Evolutionary conservation across 2,113 vertebrate species (phyloP).

Genomic region (Trogon melanurus): DNA sequence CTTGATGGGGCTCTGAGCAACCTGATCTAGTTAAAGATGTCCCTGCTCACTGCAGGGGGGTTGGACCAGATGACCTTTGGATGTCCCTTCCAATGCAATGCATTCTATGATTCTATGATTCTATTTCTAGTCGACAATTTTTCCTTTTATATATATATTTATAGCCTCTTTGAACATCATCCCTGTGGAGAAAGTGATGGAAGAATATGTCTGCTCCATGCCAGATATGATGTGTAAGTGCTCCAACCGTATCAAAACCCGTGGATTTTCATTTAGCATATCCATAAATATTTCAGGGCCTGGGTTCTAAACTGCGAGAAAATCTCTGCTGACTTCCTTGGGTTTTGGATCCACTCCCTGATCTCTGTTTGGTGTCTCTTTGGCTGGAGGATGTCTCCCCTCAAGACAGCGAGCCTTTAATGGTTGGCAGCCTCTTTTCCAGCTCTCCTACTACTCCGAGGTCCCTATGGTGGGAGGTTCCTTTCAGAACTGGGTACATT

Average conservation of each 20-base stretch:
- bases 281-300: neutral
- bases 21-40: too few relatives aligned
- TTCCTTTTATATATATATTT: neutral
- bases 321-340: neutral
- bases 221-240: neutral
- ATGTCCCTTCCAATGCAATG: too few relatives aligned
- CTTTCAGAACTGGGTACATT: neutral
- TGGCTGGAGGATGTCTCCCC: accelerated
- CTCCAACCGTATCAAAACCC: neutral
- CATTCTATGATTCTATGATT: too few relatives aligned
- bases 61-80: too few relatives aligned
- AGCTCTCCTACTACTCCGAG: neutral
- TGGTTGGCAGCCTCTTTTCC: neutral
- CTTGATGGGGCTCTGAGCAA: too few relatives aligned
- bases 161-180: neutral
- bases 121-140: neutral
- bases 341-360: neutral
- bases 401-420: neutral
- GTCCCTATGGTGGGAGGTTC: neutral
- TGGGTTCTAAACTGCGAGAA: neutral
- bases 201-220: neutral
- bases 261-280: neutral
- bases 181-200: neutral
- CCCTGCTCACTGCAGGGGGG: too few relatives aligned
- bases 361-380: neutral